These are phyloP conservation scores for Xenopus petersii DNA, from an alignment of 2,797 vertebrate genomes.

Conservation along the genomic window DNA sequence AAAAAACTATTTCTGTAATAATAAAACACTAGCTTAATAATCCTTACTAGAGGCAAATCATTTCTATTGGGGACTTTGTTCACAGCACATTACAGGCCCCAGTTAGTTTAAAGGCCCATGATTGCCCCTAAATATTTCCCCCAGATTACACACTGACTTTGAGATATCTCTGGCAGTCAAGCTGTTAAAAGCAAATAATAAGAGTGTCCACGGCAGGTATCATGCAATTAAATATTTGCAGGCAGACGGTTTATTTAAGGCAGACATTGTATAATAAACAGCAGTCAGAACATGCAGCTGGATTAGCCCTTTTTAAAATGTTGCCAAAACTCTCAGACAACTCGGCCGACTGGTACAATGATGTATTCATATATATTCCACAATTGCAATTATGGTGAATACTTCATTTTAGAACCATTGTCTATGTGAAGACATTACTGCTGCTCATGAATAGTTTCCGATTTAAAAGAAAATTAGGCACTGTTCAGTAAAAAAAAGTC, in stretches of 20 bases:
- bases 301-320: constrained; percentile 42
- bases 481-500: constrained; percentile 19
- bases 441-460: constrained; percentile 36
- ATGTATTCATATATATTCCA: constrained; percentile 50
- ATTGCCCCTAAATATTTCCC: too few species aligned
- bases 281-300: constrained; percentile 43
- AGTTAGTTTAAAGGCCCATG: too few species aligned
- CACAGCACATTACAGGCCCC: too few species aligned
- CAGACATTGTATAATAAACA: constrained; percentile 42
- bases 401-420: constrained; percentile 47
- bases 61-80: too few species aligned
- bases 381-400: constrained; percentile 47
- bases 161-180: neutral
- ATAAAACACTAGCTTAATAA: too few species aligned
- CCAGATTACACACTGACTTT: too few species aligned
- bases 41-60: too few species aligned
- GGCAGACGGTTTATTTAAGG: neutral
- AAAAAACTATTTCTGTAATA: too few species aligned
- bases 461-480: constrained; percentile 27
- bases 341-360: constrained; percentile 50
- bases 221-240: neutral
- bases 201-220: neutral
- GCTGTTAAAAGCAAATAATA: neutral
- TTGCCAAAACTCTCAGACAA: constrained; percentile 30
- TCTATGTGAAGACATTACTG: constrained; percentile 40